phyloP scores from a whole-genome alignment of 2,797 vertebrate genomes.

The Urocyon cinereoargenteus region DNA sequence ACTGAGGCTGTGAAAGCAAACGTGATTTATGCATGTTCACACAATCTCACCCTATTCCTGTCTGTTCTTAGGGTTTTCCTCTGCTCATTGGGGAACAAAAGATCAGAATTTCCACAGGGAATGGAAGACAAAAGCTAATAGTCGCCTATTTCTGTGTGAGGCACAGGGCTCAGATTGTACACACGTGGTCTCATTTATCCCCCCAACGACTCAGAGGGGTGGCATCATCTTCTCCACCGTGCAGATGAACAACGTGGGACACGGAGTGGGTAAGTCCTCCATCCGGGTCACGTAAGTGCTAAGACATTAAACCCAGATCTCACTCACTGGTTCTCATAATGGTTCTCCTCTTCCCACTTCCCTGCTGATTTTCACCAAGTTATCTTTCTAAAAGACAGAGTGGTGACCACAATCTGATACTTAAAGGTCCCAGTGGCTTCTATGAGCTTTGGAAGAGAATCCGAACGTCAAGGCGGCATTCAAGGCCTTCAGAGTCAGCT shows the following conservation, averaged over 20 bases:
- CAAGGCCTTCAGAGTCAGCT: fast-evolving
- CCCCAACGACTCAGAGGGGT: background rate
- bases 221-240: background rate
- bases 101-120: background rate
- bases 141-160: background rate
- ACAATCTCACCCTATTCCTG: fast-evolving
- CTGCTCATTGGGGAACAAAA: background rate
- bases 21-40: fast-evolving
- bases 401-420: fast-evolving
- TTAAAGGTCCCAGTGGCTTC: background rate
- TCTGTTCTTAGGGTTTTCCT: too few relatives aligned
- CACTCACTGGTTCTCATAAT: background rate
- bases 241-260: too few relatives aligned
- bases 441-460: background rate
- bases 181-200: fast-evolving
- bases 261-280: fast-evolving
- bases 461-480: background rate
- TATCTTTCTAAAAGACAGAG: background rate
- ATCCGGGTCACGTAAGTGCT: fast-evolving
- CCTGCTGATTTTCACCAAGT: fast-evolving
- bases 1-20: background rate
- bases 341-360: background rate
- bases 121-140: background rate
- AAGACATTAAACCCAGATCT: background rate
- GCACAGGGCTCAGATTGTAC: fast-evolving